Evolutionary conservation across 2,113 vertebrate genomes (phyloP).

Genomic region (western clawed frog (Xenopus tropicalis)): UCB_Xtro_10.0 CM004445.2:43387501-43388000

Average conservation of each 20-base stretch:
- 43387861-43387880: slow-evolving; percentile 1
- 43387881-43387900: slow-evolving; percentile 5
- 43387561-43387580: no score
- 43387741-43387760: slow-evolving; percentile 6
- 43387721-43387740: neutral
- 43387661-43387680: neutral
- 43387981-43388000: no score
- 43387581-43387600: no score
- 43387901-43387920: neutral
- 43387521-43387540: no score
- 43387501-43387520: no score
- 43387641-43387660: no score
- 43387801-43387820: slow-evolving; percentile 6
- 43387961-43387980: no score
- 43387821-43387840: slow-evolving; percentile 14
- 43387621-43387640: no score
- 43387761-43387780: slow-evolving; percentile 22
- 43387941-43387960: no score
- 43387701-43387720: neutral
- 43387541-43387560: no score
- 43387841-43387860: slow-evolving; percentile 19
- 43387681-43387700: neutral
- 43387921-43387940: no score
- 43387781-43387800: slow-evolving; percentile 17
- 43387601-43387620: no score